Evolutionary conservation across 1,140 invertebrate species (phyloP).

Genomic region (Phortica variegata): DNA sequence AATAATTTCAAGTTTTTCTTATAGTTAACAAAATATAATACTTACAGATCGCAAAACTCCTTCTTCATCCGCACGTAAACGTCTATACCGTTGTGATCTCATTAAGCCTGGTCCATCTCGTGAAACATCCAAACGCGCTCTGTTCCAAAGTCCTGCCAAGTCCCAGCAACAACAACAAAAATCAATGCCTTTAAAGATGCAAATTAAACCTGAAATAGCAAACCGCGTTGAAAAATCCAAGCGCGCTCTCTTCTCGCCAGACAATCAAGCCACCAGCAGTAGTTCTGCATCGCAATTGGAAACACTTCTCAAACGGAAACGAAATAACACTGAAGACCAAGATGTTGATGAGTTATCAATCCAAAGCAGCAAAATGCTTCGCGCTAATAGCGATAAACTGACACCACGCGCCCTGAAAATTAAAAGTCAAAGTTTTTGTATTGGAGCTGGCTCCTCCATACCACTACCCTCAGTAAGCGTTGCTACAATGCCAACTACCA

Average conservation of each 20-base stretch:
- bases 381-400: slow-evolving; percentile 25
- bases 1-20: not conserved
- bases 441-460: slow-evolving; percentile 52
- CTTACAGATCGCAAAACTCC: slow-evolving; percentile 53
- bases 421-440: slow-evolving; percentile 55
- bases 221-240: slow-evolving; percentile 59
- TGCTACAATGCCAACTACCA: not conserved
- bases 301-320: slow-evolving; percentile 42
- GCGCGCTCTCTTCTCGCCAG: slow-evolving; percentile 59
- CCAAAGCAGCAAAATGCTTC: slow-evolving; percentile 46
- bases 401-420: slow-evolving; percentile 51
- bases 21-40: not conserved
- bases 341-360: slow-evolving; percentile 37
- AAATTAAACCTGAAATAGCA: slow-evolving; percentile 49
- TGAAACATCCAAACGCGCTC: slow-evolving; percentile 61
- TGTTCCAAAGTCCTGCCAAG: slow-evolving; percentile 65
- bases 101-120: slow-evolving; percentile 40
- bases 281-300: slow-evolving; percentile 36
- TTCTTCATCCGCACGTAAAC: slow-evolving; percentile 57
- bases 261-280: slow-evolving; percentile 22
- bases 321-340: slow-evolving; percentile 35
- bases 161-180: slow-evolving; percentile 29
- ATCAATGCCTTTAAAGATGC: slow-evolving; percentile 31
- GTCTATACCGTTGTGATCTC: slow-evolving; percentile 45
- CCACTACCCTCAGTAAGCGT: slow-evolving; percentile 6